Evolutionary conservation across 2,797 vertebrate genomes (phyloP), one percentile per base, ranked within the genome.

Genomic region (Spheniscus humboldti): DNA sequence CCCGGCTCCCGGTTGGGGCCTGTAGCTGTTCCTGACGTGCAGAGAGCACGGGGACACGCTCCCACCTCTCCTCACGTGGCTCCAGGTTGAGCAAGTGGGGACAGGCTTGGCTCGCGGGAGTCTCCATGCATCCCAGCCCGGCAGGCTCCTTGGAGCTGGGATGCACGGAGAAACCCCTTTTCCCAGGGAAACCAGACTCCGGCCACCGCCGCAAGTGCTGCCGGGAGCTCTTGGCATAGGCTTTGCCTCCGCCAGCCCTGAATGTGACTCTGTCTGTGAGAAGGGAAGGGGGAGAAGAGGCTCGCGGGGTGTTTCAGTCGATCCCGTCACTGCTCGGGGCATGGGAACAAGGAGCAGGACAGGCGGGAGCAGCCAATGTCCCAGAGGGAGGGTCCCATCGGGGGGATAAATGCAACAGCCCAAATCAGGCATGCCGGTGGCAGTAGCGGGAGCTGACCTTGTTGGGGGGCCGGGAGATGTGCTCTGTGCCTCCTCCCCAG

Each of bases 1-100:
- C 92, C 88, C 3, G 1, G 92, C 64, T 96, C 96, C 90, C 9
- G 7, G 88, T 89, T 86, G 88, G 88, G 94, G 27, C 94, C 95
- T 96, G 90, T 91, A 92, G 95, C 74, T 74, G 60, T 53, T 95
- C 86, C 92, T 94, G 94, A 77, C 77, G 6, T 92, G 95, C 88
- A 7, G 48, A 83, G 91, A 83, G 50, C 67, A 41, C 9, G 53
- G 93, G 87, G 95, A 94, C 92, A 80, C 9, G 78, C 72, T 89
- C 92, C 87, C 84, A 86, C 45, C 57, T 73, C 81, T 82, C 80
- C 90, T 92, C 77, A 90, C 62, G 43, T 48, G 86, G 94, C 79
- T 88, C 77, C 3, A 9, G 24, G 30, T 68, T 64, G 84, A 56
- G 82, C 93, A 91, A 90, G 92, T 14, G 72, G 74, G 81, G 90